A percentile compares a stretch with the other conserved stretches of the same genome.
phyloP scores from a whole-genome alignment of 2,888 invertebrate species.

The Brachypalpus laphriformis region DNA sequence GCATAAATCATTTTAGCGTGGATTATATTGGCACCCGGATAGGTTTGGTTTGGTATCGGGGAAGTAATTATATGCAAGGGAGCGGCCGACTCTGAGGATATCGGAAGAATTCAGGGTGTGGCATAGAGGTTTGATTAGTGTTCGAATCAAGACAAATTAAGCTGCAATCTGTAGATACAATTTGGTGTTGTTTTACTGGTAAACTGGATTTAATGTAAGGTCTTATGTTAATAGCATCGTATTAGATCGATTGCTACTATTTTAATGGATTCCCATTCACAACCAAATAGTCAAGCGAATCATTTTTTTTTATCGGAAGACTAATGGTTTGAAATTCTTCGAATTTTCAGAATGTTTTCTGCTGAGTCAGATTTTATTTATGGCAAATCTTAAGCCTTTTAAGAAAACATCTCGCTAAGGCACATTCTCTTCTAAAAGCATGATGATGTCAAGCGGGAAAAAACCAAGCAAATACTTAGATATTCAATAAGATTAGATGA shows the following conservation, averaged over 20 bases:
- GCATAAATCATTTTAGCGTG: conserved; percentile 63
- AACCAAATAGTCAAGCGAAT: neutral
- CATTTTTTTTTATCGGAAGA: neutral
- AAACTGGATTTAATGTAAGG: conserved; percentile 10
- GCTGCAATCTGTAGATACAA: conserved; percentile 40
- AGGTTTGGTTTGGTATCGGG: conserved; percentile 1
- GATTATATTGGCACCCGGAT: conserved; percentile 47
- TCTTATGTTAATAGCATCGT: neutral
- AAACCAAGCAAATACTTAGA: too few species aligned
- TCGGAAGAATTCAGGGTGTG: conserved; percentile 51
- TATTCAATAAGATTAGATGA: too few species aligned
- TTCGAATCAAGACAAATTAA: conserved; percentile 35
- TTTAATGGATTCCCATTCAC: neutral
- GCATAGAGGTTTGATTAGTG: neutral
- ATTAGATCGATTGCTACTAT: neutral
- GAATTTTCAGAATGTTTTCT: too few species aligned
- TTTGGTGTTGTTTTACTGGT: neutral
- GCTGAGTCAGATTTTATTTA: too few species aligned
- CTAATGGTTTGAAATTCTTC: neutral
- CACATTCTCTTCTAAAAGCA: too few species aligned
- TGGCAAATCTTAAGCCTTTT: neutral
- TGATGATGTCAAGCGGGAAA: too few species aligned
- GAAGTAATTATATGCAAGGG: conserved; percentile 34
- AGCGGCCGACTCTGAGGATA: conserved; percentile 33
- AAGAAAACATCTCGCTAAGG: too few species aligned